Conservation (phyloP, 1,140 invertebrate genomes). For the Nomia melanderi region DNA sequence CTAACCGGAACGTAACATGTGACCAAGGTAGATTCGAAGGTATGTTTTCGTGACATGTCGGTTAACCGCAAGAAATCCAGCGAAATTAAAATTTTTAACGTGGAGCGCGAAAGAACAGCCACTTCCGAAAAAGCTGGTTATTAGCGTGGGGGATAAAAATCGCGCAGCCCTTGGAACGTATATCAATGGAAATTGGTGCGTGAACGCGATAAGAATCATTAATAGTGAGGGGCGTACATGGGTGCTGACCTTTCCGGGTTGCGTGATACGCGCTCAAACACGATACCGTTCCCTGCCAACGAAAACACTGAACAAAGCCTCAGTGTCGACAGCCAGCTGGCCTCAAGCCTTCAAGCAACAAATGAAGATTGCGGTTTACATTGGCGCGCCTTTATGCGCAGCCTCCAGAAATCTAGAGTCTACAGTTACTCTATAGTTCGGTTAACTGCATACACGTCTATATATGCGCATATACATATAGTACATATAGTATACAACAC, state of each 20-base stretch:
- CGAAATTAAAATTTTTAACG: not conserved
- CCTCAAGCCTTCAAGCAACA: conserved; percentile 56
- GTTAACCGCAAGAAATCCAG: not conserved
- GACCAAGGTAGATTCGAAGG: not conserved
- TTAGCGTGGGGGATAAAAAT: conserved; percentile 10
- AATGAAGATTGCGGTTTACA: conserved; percentile 63
- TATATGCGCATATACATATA: too few relatives aligned
- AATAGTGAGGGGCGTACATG: not conserved
- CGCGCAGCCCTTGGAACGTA: not conserved
- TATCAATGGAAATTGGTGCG: conserved; percentile 33
- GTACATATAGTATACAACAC: too few relatives aligned
- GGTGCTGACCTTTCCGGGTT: conserved; percentile 50
- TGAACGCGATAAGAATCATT: conserved; percentile 15
- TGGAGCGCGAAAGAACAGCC: not conserved
- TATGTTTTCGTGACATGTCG: not conserved
- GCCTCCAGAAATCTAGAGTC: conserved; percentile 8
- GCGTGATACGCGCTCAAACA: conserved; percentile 24
- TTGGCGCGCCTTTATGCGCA: conserved; percentile 52
- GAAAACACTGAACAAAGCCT: conserved; percentile 55
- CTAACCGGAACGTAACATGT: too few relatives aligned
- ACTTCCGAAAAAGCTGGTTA: not conserved
- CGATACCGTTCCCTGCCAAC: conserved; percentile 32
- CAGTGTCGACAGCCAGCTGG: not conserved
- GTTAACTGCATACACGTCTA: not conserved
- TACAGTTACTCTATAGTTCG: not conserved